Evolutionary conservation across 2,888 invertebrate species (phyloP), one percentile per base, ranked within the genome.

Genomic region (Biston betularia): DNA sequence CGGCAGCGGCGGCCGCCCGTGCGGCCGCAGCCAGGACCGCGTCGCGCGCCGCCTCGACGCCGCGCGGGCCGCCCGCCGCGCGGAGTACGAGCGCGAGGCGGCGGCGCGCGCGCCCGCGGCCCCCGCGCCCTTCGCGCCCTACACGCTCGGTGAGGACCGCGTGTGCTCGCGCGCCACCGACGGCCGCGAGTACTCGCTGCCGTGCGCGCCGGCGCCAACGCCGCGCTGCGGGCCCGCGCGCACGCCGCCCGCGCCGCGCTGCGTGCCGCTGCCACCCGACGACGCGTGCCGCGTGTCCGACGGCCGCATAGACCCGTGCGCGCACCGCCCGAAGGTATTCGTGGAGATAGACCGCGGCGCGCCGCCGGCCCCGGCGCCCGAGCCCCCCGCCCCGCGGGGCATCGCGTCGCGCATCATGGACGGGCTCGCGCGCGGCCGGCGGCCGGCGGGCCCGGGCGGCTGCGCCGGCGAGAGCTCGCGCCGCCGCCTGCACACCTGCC

Each of bases 311-410:
- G 84, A 87, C 69, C 85, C 86, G 12, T 89, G 88, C 75, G 81
- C 80, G n/a, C 85, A 87, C 63, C 78, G 75, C 0, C 85, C 86
- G 2, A 83, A 82, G 14, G 67, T 83, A 2, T 69, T 87, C 40
- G 40, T 86, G 7, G 79, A 84, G 55, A 75, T 88, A 33, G 83
- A 87, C 40, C 84, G 89, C 35, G 70, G 62, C 56, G 24, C 45
- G 24, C 15, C 58, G 11, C 49, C 49, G 35, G 8, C 44, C 14
- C 14, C 54, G 8, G 35, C 55, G 40, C 24, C 10, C 24, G 34
- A n/a, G n/a, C n/a, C n/a, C 11, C 60, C 56, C 69, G 40, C 6
- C 49, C 5, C 57, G 38, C 49, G 53, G 38, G 52, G 62, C 38
- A 49, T 65, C 56, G 62, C 70, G n/a, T 54, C 69, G 64, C 60